Evolutionary conservation across 2,113 vertebrate species (phyloP).

Genomic region (Poecilia latipinna): DNA sequence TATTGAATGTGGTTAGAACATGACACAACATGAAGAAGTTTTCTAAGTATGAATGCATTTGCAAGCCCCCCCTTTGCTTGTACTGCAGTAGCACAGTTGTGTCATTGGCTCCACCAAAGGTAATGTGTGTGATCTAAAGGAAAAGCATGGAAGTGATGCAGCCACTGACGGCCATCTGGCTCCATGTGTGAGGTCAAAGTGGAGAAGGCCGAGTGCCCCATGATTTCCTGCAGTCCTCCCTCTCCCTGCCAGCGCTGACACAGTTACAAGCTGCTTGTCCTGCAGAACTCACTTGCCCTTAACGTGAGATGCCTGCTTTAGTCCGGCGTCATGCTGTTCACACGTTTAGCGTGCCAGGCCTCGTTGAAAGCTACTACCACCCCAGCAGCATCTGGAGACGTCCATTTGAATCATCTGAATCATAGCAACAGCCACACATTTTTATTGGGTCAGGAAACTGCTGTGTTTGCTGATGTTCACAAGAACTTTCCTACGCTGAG

Average conservation of each 20-base stretch:
- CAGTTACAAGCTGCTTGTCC: not conserved
- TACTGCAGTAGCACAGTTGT: too few species aligned
- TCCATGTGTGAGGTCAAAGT: not conserved
- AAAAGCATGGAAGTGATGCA: not conserved
- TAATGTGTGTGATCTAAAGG: not conserved
- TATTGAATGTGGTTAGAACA: too few species aligned
- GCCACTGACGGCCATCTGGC: conserved; percentile 1
- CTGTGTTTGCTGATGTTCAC: too few species aligned
- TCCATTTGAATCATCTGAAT: conserved; percentile 21
- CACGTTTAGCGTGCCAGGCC: not conserved
- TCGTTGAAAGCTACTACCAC: conserved; percentile 1
- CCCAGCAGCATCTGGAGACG: conserved; percentile 15
- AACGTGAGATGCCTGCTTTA: not conserved
- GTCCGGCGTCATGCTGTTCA: not conserved
- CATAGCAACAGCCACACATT: conserved; percentile 34
- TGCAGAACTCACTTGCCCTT: conserved; percentile 7
- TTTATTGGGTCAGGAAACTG: too few species aligned
- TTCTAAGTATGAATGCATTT: too few species aligned
- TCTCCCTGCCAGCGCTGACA: not conserved
- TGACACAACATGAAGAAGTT: too few species aligned
- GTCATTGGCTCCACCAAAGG: too few species aligned
- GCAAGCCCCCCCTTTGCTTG: too few species aligned
- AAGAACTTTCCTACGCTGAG: too few species aligned
- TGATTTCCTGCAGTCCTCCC: too few species aligned
- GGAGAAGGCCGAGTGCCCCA: too few species aligned